Evolutionary conservation across 2,888 invertebrate genomes (phyloP).

Genomic region (Sepioteuthis lessoniana): DNA sequence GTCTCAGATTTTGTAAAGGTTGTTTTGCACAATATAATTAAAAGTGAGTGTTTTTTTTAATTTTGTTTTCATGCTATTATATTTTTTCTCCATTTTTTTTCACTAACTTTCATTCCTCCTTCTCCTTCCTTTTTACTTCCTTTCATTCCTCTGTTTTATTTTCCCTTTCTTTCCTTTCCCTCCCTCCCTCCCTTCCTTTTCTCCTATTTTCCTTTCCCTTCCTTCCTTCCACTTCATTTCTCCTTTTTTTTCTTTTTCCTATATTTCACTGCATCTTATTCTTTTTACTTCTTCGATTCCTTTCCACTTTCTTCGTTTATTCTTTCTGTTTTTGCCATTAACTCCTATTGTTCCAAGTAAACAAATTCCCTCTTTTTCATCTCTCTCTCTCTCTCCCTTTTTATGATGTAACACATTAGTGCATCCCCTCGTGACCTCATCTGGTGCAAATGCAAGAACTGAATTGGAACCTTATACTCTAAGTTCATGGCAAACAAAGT

Average conservation of each 20-base stretch:
- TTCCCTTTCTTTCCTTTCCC: not conserved
- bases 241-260: not conserved
- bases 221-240: not conserved
- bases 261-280: not conserved
- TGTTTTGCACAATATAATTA: too few relatives aligned
- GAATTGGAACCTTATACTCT: not conserved
- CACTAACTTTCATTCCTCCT: not conserved
- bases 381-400: not conserved
- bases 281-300: not conserved
- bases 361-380: too few relatives aligned
- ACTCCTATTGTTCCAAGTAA: too few relatives aligned
- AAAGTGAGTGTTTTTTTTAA: too few relatives aligned
- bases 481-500: not conserved
- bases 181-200: not conserved
- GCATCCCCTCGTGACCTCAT: not conserved
- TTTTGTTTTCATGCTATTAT: not conserved
- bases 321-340: too few relatives aligned
- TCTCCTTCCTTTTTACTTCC: too few relatives aligned
- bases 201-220: not conserved
- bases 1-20: too few relatives aligned
- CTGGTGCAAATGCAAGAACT: too few relatives aligned
- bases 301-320: not conserved
- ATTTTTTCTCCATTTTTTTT: not conserved
- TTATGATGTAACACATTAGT: not conserved
- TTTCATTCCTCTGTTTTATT: not conserved